Conservation (phyloP, 2,113 vertebrate species). For the Pomatorhinus ruficollis region DNA sequence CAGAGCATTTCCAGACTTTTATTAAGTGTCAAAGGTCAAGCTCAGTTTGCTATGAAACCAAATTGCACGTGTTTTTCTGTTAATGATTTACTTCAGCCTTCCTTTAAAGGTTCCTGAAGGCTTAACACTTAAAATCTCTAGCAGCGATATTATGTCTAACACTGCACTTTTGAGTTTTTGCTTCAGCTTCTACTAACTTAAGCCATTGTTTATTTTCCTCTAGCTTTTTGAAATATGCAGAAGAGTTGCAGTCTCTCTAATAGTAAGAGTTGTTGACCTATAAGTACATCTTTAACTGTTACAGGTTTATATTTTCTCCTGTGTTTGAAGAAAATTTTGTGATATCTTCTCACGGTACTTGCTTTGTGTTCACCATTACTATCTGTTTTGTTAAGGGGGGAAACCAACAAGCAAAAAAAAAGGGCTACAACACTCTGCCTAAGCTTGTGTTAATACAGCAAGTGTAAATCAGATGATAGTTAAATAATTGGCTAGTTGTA, state of each 20-base stretch:
- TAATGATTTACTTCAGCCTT: slow-evolving; percentile 59
- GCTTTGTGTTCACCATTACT: background rate
- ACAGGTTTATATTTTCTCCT: background rate
- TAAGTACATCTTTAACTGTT: background rate
- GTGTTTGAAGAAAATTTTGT: background rate
- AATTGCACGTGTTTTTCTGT: slow-evolving; percentile 56
- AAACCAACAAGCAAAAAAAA: background rate
- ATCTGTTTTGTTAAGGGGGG: background rate
- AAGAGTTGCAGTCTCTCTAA: background rate
- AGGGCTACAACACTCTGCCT: background rate
- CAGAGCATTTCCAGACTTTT: slow-evolving; percentile 64
- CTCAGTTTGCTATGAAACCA: slow-evolving; percentile 59
- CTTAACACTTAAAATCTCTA: slow-evolving; percentile 2
- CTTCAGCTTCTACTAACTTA: background rate
- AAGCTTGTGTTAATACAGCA: background rate
- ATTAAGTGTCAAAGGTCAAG: slow-evolving; percentile 70
- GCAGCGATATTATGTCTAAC: background rate
- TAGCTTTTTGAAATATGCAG: background rate
- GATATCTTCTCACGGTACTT: background rate
- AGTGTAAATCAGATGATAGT: background rate
- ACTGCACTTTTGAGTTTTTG: background rate
- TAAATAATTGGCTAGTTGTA: background rate
- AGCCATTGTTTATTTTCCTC: background rate
- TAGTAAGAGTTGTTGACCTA: background rate
- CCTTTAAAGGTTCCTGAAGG: slow-evolving; percentile 29